These are phyloP conservation scores for Toxotes chatareus DNA, from an alignment of 2,113 vertebrate genomes.

Conservation along the genomic window DNA sequence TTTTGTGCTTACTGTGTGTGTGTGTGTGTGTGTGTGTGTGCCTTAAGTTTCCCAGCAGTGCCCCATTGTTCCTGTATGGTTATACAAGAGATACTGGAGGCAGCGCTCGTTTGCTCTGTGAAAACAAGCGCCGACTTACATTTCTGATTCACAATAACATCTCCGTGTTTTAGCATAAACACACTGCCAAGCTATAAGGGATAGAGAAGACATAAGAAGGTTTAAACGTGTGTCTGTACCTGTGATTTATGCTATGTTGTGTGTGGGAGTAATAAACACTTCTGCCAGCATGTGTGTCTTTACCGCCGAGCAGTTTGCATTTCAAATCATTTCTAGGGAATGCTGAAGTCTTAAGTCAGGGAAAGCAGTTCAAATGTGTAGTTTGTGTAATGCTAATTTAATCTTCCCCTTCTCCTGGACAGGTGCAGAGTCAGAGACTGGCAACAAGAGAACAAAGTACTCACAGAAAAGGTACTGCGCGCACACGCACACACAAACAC, in stretches of 20 bases:
- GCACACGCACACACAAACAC: slow-evolving; percentile 45
- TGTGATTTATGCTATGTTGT: slow-evolving; percentile 14
- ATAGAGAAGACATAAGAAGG: background rate
- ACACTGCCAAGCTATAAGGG: slow-evolving; percentile 16
- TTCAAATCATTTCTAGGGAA: slow-evolving; percentile 46
- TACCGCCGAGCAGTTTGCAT: slow-evolving; percentile 46
- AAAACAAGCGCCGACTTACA: slow-evolving; percentile 32
- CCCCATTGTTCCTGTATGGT: slow-evolving; percentile 32
- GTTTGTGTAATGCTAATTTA: slow-evolving; percentile 61
- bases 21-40: background rate
- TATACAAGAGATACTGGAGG: slow-evolving; percentile 9
- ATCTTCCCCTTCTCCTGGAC: slow-evolving; percentile 49
- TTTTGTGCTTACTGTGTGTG: slow-evolving; percentile 17
- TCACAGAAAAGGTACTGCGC: slow-evolving; percentile 57
- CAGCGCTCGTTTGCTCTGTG: slow-evolving; percentile 14
- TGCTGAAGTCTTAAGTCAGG: slow-evolving; percentile 4
- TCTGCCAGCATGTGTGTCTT: slow-evolving; percentile 7
- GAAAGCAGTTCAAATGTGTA: slow-evolving; percentile 46
- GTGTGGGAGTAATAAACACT: slow-evolving; percentile 47
- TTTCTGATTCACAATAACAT: slow-evolving; percentile 33
- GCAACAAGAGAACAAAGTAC: slow-evolving; percentile 54
- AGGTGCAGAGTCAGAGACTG: slow-evolving; percentile 60
- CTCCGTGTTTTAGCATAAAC: background rate
- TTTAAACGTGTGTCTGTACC: slow-evolving; percentile 1
- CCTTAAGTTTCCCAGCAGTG: slow-evolving; percentile 17